These are phyloP conservation scores for Halichoerus grypus DNA, from an alignment of 2,113 vertebrate genomes.

Conservation along the genomic window DNA sequence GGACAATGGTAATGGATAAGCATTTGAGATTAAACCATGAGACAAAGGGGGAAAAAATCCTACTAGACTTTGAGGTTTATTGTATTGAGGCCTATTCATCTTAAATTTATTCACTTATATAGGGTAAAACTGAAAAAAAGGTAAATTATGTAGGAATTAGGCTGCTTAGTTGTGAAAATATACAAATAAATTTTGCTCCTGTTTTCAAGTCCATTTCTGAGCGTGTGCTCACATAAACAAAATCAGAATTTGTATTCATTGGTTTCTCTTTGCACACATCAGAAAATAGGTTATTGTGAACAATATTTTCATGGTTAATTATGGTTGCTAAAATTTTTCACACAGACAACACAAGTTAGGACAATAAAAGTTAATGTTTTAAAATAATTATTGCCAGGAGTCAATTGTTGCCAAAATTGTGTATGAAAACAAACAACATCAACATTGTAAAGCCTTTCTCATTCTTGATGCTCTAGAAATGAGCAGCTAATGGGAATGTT, in stretches of 20 bases:
- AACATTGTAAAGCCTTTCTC: background rate
- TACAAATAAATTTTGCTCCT: background rate
- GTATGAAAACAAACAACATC: background rate
- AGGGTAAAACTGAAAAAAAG: background rate
- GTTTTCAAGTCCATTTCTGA: background rate
- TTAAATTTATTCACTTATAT: slow-evolving; percentile 11
- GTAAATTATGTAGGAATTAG: slow-evolving; percentile 21
- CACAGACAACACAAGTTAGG: background rate
- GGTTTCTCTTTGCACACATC: background rate
- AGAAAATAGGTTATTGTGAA: background rate
- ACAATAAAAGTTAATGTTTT: background rate
- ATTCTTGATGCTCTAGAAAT: background rate
- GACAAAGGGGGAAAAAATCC: background rate
- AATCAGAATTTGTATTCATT: background rate
- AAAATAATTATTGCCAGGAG: background rate
- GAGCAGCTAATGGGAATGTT: background rate
- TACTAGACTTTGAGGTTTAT: background rate
- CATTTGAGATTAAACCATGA: background rate
- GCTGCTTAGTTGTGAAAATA: background rate
- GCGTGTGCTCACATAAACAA: background rate
- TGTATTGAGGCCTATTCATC: background rate
- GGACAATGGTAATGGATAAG: background rate
- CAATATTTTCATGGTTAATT: background rate
- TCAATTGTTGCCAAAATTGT: background rate
- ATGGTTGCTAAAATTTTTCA: background rate